Conservation (phyloP, 2,797 vertebrate species). For the Zenarchopterus dispar region DNA sequence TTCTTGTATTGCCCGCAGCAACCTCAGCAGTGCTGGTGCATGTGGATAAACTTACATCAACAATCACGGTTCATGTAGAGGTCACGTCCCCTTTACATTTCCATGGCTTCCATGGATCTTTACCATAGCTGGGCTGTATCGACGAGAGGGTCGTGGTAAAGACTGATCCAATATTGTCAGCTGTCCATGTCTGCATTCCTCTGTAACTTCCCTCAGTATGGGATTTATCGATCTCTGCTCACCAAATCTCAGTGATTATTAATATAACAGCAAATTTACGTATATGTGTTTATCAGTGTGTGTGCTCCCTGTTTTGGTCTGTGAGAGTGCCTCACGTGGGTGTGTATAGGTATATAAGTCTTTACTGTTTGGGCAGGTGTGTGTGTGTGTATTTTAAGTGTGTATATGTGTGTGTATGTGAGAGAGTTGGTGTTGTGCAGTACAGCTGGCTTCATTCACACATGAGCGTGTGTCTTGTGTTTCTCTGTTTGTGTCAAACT, state of each 20-base stretch:
- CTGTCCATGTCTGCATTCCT: constrained; percentile 84
- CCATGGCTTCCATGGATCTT: constrained; percentile 83
- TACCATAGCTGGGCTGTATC: constrained; percentile 81
- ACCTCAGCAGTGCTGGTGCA: constrained; percentile 84
- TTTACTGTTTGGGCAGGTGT: constrained; percentile 28
- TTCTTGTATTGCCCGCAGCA: constrained; percentile 82
- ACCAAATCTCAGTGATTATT: constrained; percentile 66
- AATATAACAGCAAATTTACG: constrained; percentile 55
- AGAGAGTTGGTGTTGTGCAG: constrained; percentile 60
- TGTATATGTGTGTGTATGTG: constrained; percentile 6
- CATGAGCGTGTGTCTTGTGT: constrained; percentile 62
- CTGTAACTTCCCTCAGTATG: constrained; percentile 66
- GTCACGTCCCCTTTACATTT: constrained; percentile 75
- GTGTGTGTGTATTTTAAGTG: constrained; percentile 5
- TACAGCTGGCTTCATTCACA: constrained; percentile 76
- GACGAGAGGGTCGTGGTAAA: constrained; percentile 80
- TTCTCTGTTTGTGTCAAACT: constrained; percentile 71
- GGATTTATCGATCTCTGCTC: constrained; percentile 63
- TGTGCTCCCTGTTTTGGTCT: constrained; percentile 27
- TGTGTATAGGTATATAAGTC: constrained; percentile 31
- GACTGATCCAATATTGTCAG: constrained; percentile 82
- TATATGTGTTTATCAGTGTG: constrained; percentile 44
- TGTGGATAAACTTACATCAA: constrained; percentile 86
- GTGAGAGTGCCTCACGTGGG: constrained; percentile 34
- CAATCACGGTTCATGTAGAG: constrained; percentile 85